Percentiles rank a stretch among this genome's conserved stretches.
Conservation (phyloP, 2,797 vertebrate species). For the Pempheris klunzingeri region DNA sequence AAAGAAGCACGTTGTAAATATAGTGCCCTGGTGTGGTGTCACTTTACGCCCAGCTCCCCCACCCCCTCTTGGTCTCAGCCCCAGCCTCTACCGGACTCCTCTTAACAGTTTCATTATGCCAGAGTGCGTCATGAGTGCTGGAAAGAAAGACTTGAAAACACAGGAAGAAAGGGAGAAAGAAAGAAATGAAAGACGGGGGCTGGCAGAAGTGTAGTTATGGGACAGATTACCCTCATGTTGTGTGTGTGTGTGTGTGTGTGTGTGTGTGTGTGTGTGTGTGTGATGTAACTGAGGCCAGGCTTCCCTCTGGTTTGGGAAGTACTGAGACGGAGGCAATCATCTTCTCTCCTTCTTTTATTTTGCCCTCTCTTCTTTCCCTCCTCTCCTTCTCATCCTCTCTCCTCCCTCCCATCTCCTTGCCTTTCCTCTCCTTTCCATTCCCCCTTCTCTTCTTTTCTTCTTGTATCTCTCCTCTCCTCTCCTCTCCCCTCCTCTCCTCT, state of each 20-base stretch:
- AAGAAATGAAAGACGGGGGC: constrained; percentile 75
- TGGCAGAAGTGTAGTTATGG: constrained; percentile 66
- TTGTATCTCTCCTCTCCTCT: neutral
- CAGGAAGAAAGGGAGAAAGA: constrained; percentile 73
- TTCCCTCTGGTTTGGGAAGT: constrained; percentile 66
- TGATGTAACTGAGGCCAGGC: constrained; percentile 67
- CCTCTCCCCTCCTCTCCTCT: neutral
- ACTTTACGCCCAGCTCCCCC: constrained; percentile 72
- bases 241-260: constrained; percentile 54
- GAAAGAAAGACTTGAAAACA: constrained; percentile 75
- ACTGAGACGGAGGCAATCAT: constrained; percentile 30
- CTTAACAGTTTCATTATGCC: constrained; percentile 84
- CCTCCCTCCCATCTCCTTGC: neutral
- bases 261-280: constrained; percentile 17
- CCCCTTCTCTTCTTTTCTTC: neutral
- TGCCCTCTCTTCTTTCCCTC: no score
- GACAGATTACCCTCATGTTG: constrained; percentile 62
- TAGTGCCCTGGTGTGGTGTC: constrained; percentile 80
- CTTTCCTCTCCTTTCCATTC: neutral
- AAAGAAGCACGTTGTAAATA: constrained; percentile 82
- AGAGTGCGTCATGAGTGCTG: constrained; percentile 80
- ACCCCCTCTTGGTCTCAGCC: constrained; percentile 58
- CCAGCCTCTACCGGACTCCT: constrained; percentile 73
- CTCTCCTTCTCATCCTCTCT: neutral
- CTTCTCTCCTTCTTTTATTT: neutral